Evolutionary conservation across 2,797 vertebrate species (phyloP).

Genomic region (Peromyscus melanophrys): DNA sequence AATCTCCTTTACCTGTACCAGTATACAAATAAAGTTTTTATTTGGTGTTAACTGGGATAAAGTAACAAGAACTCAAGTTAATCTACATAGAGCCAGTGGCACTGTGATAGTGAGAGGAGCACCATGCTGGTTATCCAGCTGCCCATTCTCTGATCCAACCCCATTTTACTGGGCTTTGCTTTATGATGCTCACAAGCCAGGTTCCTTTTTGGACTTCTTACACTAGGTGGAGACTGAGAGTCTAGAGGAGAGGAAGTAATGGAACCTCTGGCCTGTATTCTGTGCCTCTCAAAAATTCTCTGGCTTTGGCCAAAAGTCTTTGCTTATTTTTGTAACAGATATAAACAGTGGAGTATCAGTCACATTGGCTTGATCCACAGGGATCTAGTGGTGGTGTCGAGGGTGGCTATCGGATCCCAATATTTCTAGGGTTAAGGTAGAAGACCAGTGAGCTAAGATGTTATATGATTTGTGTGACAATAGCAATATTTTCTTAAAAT

Average conservation of each 20-base stretch:
- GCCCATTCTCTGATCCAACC: background rate
- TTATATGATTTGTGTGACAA: conserved; percentile 39
- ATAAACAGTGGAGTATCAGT: background rate
- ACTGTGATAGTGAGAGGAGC: background rate
- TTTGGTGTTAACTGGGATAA: background rate
- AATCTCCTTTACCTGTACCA: background rate
- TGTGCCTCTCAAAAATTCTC: background rate
- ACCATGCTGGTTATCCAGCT: background rate
- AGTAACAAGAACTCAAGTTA: background rate
- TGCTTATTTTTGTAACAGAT: background rate
- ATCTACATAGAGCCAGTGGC: background rate
- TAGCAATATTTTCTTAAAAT: conserved; percentile 20
- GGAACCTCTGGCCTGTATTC: background rate
- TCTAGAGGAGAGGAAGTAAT: conserved; percentile 30
- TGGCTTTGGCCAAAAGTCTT: conserved; percentile 48
- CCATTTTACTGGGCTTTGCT: background rate
- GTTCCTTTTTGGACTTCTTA: conserved; percentile 1
- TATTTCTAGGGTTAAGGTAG: conserved; percentile 31
- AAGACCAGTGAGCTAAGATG: background rate
- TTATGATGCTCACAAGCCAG: background rate
- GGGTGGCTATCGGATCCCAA: background rate
- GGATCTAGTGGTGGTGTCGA: background rate
- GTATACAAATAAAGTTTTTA: background rate
- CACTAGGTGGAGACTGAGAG: conserved; percentile 73
- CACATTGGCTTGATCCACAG: background rate